Conservation (phyloP, 2,797 vertebrate genomes). For the Scyliorhinus canicula region DNA sequence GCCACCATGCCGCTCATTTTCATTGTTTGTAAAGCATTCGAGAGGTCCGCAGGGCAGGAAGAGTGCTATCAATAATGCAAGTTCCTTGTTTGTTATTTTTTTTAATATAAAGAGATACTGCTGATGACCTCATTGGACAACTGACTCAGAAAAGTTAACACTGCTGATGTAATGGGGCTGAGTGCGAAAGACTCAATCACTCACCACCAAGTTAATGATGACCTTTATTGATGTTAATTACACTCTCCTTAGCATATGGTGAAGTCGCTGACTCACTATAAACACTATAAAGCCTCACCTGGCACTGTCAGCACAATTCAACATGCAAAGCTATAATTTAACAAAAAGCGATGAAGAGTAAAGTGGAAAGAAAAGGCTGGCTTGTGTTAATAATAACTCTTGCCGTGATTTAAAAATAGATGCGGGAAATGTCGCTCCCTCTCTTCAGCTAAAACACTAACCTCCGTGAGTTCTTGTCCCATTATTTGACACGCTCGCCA, state of each 20-base stretch:
- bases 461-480: background rate
- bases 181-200: background rate
- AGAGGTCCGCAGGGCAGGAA: background rate
- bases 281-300: background rate
- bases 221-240: conserved; percentile 13
- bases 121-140: background rate
- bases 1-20: no score
- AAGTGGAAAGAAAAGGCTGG: background rate
- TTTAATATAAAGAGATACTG: background rate
- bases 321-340: background rate
- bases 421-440: background rate
- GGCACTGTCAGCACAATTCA: background rate
- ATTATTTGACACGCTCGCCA: background rate
- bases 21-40: background rate
- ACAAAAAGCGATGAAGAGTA: background rate
- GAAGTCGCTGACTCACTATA: background rate
- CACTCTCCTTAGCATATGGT: background rate
- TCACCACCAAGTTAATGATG: background rate
- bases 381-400: conserved; percentile 19
- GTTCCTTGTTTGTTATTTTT: background rate
- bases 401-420: conserved; percentile 13
- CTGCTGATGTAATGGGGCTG: background rate
- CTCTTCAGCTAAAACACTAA: background rate
- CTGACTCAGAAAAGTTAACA: no score
- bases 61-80: background rate